Evolutionary conservation across 2,797 vertebrate species (phyloP).

Genomic region (Bovichtus diacanthus): DNA sequence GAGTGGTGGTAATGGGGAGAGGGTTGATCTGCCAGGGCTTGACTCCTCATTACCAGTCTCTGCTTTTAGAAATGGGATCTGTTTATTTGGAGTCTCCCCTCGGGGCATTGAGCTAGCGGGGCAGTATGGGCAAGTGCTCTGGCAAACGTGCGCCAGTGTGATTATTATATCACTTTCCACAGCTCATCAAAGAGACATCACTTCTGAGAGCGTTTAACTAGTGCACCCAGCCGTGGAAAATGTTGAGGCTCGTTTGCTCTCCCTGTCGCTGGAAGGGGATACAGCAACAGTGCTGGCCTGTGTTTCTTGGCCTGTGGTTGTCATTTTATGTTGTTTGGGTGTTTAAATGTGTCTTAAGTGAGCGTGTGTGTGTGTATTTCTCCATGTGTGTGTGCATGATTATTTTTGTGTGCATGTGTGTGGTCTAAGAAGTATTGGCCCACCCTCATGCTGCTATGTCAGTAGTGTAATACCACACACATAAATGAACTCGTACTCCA

Average conservation of each 20-base stretch:
- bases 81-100: slow-evolving; percentile 77
- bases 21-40: slow-evolving; percentile 54
- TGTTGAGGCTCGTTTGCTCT: slow-evolving; percentile 53
- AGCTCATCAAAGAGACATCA: slow-evolving; percentile 80
- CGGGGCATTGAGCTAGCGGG: slow-evolving; percentile 51
- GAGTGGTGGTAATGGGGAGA: slow-evolving; percentile 37
- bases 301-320: slow-evolving; percentile 67
- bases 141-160: slow-evolving; percentile 59
- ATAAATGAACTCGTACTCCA: slow-evolving; percentile 34
- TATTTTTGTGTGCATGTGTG: slow-evolving; percentile 68
- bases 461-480: slow-evolving; percentile 68
- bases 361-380: slow-evolving; percentile 40
- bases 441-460: slow-evolving; percentile 56
- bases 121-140: slow-evolving; percentile 63
- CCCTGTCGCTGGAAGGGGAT: slow-evolving; percentile 55
- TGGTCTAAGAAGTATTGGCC: slow-evolving; percentile 73
- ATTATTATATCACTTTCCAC: slow-evolving; percentile 81
- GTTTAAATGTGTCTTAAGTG: slow-evolving; percentile 39
- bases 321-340: slow-evolving; percentile 61
- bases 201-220: slow-evolving; percentile 72
- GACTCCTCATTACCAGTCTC: slow-evolving; percentile 68
- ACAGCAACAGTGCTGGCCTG: slow-evolving; percentile 49
- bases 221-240: slow-evolving; percentile 69
- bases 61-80: slow-evolving; percentile 75
- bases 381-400: slow-evolving; percentile 41